These are phyloP conservation scores for Balearica regulorum DNA, from an alignment of 2,797 vertebrate genomes.

Conservation along the genomic window DNA sequence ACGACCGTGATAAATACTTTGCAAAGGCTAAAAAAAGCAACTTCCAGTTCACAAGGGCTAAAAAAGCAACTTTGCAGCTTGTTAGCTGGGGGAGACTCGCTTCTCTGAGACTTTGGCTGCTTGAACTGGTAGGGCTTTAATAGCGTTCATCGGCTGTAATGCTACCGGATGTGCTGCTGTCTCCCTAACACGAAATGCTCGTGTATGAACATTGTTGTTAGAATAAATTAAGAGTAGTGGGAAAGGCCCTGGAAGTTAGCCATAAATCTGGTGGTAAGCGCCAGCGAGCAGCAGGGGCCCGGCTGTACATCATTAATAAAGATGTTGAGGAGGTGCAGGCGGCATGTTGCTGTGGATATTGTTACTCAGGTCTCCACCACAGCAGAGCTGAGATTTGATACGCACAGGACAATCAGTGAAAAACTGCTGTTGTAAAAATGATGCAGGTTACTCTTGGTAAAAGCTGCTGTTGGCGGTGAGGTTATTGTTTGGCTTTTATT, in stretches of 20 bases:
- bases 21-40: neutral
- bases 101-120: neutral
- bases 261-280: constrained; percentile 1
- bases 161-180: rapidly evolving
- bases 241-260: constrained; percentile 8
- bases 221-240: neutral
- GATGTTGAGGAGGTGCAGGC: neutral
- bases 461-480: neutral
- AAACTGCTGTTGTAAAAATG: neutral
- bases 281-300: neutral
- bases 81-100: neutral
- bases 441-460: neutral
- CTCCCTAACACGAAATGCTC: neutral
- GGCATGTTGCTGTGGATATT: neutral
- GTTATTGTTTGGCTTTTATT: neutral
- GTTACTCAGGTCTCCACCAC: neutral
- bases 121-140: neutral
- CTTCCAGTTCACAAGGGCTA: neutral
- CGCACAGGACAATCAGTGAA: neutral
- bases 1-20: neutral
- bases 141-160: neutral
- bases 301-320: constrained; percentile 32
- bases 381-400: constrained; percentile 8
- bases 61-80: neutral
- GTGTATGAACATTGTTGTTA: neutral